These are phyloP conservation scores for Grammomys surdaster DNA, from an alignment of 2,113 vertebrate genomes.

Conservation along the genomic window DNA sequence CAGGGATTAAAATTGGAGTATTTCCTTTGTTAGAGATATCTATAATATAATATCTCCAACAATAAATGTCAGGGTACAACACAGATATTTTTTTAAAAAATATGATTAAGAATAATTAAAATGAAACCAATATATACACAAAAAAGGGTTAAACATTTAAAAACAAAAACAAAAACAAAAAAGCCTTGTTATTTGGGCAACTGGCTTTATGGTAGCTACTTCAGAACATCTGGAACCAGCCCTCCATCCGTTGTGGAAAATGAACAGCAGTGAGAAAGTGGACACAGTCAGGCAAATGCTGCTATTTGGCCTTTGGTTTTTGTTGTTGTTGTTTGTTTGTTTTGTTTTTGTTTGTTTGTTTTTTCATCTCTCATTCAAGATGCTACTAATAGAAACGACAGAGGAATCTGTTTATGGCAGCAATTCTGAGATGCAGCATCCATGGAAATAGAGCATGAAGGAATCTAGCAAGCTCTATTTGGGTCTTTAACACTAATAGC, in stretches of 20 bases:
- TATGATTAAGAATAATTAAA: conserved; percentile 29
- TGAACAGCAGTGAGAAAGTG: conserved; percentile 48
- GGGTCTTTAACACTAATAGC: conserved; percentile 71
- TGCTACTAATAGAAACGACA: conserved; percentile 68
- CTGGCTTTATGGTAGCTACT: background rate
- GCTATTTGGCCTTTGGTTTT: conserved; percentile 33
- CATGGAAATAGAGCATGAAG: conserved; percentile 77
- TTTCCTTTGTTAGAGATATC: conserved; percentile 21
- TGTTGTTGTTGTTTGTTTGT: no score
- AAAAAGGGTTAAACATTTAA: background rate
- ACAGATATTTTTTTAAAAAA: background rate
- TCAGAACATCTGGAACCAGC: conserved; percentile 25
- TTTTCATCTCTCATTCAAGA: conserved; percentile 53
- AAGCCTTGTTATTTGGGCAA: background rate
- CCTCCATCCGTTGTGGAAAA: conserved; percentile 51
- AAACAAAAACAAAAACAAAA: background rate
- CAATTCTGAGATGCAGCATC: conserved; percentile 68
- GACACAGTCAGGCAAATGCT: conserved; percentile 33
- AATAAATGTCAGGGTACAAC: conserved; percentile 28
- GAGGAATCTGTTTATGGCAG: conserved; percentile 72
- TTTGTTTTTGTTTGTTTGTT: no score
- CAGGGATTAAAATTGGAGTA: background rate
- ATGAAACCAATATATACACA: background rate
- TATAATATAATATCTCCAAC: background rate
- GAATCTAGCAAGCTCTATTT: conserved; percentile 67